Evolutionary conservation across 2,888 invertebrate species (phyloP), one percentile per base, ranked within the genome.

Genomic region (Callinectes sapidus): DNA sequence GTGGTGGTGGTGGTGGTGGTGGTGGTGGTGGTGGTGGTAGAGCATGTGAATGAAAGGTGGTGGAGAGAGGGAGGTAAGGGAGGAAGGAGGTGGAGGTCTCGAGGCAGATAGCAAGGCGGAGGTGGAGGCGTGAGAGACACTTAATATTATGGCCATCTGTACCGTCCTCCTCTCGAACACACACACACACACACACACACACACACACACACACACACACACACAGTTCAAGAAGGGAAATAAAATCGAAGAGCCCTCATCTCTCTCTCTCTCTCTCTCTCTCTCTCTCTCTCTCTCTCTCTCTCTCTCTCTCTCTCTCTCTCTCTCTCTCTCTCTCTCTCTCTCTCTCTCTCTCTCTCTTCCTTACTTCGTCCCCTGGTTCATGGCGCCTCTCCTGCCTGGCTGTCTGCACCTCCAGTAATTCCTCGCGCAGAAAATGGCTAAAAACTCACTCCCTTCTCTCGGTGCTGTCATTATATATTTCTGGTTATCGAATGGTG

Each of bases 301-400:
- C 86, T 86, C 86, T 86, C 86, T 87, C 87, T 42, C 42, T 87
- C 87, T 87, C 87, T 87, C 87, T 42, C 42, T 87, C 87, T 42
- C 42, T 87, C 42, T 42, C 42, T 87, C 87, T 39, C 87, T 39
- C 87, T 18, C 18, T 61, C 18, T 48, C 90, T 90, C 90, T 90
- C 90, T 81, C 90, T 90, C 90, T 90, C 90, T 90, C 90, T 90
- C 90, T 90, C 90, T 90, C 81, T 81, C 90, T 90, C 90, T 28
- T 2, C 32, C 90, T 90, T 71, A 18, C 71, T 71, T 71, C 71
- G 71, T 71, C 28, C 71, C 71, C 71, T 71, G n/a, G 71, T 71
- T n/a, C 71, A 10, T n/a, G 71, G 71, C 71, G 71, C 71, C 71
- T 71, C 71, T 71, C 71, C 71, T 71, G n/a, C 71, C 42, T 86